A percentile compares a stretch with the other conserved stretches of the same genome.
These are phyloP conservation scores for Encarsia formosa DNA, from an alignment of 2,888 invertebrate species.

Conservation along the genomic window DNA sequence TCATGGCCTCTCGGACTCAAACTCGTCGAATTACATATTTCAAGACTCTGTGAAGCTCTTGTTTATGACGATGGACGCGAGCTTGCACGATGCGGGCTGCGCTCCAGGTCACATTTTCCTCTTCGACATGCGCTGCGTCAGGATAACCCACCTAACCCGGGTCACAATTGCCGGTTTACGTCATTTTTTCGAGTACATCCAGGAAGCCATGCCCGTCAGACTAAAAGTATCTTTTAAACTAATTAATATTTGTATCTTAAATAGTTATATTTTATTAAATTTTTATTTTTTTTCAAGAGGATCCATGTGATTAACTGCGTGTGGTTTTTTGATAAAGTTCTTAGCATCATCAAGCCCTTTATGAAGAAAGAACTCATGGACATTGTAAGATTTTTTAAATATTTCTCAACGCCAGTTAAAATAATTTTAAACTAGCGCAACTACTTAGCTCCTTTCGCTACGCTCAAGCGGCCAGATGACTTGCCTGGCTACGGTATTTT, in stretches of 20 bases:
- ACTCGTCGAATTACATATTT: constrained; percentile 59
- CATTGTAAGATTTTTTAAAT: constrained; percentile 40
- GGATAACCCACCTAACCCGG: constrained; percentile 59
- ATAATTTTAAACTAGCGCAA: no score
- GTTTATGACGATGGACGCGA: constrained; percentile 60
- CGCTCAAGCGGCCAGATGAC: no score
- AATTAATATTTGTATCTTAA: no score
- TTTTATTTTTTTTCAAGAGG: no score
- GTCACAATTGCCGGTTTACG: constrained; percentile 59
- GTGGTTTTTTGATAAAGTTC: constrained; percentile 53
- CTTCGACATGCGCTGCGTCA: constrained; percentile 66
- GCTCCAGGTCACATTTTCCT: constrained; percentile 63
- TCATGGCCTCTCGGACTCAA: constrained; percentile 58
- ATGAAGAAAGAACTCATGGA: constrained; percentile 52
- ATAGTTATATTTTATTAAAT: no score
- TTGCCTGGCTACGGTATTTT: no score
- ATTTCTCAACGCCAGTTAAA: background rate
- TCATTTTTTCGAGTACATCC: constrained; percentile 64
- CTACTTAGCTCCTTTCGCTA: no score
- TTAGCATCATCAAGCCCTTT: constrained; percentile 52
- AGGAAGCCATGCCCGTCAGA: constrained; percentile 66
- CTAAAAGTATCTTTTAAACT: no score
- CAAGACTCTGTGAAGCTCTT: constrained; percentile 60
- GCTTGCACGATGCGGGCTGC: constrained; percentile 58
- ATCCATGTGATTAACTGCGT: constrained; percentile 64